These are phyloP conservation scores for Acanthopleura granulata DNA, from an alignment of 2,888 invertebrate species.

Conservation along the genomic window DNA sequence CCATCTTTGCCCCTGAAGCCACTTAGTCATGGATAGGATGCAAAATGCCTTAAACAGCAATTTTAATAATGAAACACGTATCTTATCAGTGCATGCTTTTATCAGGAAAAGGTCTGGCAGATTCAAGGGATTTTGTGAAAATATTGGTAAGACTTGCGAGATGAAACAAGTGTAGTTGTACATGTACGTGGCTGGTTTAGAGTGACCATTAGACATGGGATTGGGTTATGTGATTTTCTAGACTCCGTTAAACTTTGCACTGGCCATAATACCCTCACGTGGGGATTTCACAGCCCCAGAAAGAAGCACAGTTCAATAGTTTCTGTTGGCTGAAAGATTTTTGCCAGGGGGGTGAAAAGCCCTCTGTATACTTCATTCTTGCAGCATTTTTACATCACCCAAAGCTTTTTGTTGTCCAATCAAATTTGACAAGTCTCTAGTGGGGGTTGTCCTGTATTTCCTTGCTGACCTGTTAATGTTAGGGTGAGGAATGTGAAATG, in stretches of 20 bases:
- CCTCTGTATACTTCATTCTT: background rate
- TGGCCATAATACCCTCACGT: conserved; percentile 12
- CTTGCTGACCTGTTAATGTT: background rate
- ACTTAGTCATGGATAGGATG: no score
- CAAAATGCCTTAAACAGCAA: no score
- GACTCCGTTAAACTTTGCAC: background rate
- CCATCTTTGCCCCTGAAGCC: no score
- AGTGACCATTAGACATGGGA: background rate
- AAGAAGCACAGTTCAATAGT: background rate
- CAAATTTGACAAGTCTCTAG: conserved; percentile 4
- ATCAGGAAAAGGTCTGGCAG: no score
- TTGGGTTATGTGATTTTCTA: conserved; percentile 1
- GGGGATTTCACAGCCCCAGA: background rate
- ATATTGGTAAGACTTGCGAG: no score
- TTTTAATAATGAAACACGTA: no score
- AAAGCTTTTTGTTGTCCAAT: conserved; percentile 9
- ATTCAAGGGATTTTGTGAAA: no score
- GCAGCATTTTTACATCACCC: background rate
- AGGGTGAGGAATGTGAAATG: background rate
- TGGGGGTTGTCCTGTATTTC: background rate
- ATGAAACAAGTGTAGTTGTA: no score
- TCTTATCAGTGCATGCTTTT: no score
- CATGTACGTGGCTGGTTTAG: no score
- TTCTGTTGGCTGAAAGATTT: conserved; percentile 8
- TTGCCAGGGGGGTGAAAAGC: conserved; percentile 1